Percentiles rank a stretch among this genome's conserved stretches.
These are phyloP conservation scores for Eupithecia abbreviata DNA, from an alignment of 2,888 invertebrate genomes.

Conservation along the genomic window DNA sequence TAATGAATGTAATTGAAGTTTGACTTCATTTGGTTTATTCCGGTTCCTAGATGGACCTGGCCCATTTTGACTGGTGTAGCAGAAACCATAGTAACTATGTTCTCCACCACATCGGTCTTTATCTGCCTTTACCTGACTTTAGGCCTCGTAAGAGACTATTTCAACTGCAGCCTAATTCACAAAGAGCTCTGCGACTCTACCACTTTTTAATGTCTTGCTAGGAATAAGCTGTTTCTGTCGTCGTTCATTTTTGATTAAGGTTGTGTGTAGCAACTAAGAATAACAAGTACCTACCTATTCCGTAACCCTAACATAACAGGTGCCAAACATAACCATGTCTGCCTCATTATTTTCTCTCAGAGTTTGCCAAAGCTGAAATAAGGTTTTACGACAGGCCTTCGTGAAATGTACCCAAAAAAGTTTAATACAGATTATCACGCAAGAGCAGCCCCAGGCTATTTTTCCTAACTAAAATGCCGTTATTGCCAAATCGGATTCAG, in stretches of 20 bases:
- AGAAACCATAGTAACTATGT: not conserved
- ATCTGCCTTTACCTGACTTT: not conserved
- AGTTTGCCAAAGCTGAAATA: slow-evolving; percentile 42
- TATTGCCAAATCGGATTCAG: slow-evolving; percentile 35
- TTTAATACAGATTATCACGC: slow-evolving; percentile 48
- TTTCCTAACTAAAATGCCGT: slow-evolving; percentile 39
- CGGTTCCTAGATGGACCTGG: not conserved
- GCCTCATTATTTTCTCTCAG: slow-evolving; percentile 32
- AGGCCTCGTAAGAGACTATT: not conserved
- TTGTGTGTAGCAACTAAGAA: not conserved
- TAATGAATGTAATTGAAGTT: not conserved
- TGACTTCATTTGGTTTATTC: not conserved
- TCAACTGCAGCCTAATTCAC: not conserved
- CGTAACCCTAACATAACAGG: not conserved
- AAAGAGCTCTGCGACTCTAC: not conserved
- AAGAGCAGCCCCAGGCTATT: slow-evolving; percentile 41
- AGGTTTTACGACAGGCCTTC: slow-evolving; percentile 41
- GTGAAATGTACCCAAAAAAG: slow-evolving; percentile 44
- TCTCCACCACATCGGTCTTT: not conserved
- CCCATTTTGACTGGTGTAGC: not conserved
- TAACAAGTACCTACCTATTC: not conserved
- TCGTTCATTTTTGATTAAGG: not conserved
- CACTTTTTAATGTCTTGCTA: not conserved
- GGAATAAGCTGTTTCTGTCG: not conserved
- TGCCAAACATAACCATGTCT: slow-evolving; percentile 14